Base-by-base conservation (phyloP, 2,888 invertebrate species). In the Callyntrura guangdongensis region DNA sequence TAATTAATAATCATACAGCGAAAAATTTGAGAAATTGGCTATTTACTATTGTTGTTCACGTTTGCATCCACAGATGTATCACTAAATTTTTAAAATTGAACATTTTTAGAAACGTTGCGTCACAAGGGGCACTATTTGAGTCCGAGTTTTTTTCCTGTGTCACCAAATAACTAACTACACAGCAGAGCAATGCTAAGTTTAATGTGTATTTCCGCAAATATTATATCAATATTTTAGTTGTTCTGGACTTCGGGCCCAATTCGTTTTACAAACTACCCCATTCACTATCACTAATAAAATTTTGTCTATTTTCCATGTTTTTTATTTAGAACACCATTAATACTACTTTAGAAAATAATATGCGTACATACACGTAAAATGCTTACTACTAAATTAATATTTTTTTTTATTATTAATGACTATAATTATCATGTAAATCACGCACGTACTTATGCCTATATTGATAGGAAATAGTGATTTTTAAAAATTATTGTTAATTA, bases 81-180 rank as follows among this genome's bases (percentile, higher is more conserved):
- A 36, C 6, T 36, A 36, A 36, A 59, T 59, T 59, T 59, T 6
- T 53, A 53, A 53, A 36, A 36, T 4, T 36, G 36, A 72, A 47
- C 72, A 72, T 77, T 53, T 53, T 53, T n/a, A n/a, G 77, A 49
- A 49, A 5, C 12, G 20, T 49, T 77, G 74, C 74, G 47, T 74
- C 47, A 72, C 47, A 61, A 64, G 74, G 74, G 74, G 74, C 74
- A 74, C 74, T 74, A 49, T 77, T 77, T 77, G 49, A 77, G 77
- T 77, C 53, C 77, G 77, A 49, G 49, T 74, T n/a, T 67, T 69
- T 36, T 77, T 53, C 49, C 77, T 53, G 77, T 53, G 49, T 49
- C 77, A 36, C 36, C 2, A 36, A 36, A 36, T 4, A 36, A 36
- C 36, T 36, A 36, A 36, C 6, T 36, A 6, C 6, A 36, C 6